Conservation (phyloP, 92 coral and sea anemone genomes). For the Hydrozoanthus gracilis region DNA sequence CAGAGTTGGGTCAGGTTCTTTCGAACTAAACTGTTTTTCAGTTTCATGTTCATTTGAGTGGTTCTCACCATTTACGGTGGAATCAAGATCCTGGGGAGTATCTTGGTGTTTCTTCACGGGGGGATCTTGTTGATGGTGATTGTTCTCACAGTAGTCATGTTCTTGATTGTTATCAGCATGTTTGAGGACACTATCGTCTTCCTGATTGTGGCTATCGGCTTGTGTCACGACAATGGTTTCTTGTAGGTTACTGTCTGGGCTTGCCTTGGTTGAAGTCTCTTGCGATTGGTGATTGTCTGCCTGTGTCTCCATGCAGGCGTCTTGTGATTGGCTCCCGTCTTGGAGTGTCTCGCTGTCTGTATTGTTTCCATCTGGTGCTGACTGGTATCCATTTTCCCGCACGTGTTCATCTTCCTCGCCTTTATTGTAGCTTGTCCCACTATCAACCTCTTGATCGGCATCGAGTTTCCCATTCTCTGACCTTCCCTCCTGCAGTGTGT, state of each 20-base stretch:
- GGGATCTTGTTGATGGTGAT: no score
- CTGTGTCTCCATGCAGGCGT: background rate
- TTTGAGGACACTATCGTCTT: no score
- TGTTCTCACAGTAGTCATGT: no score
- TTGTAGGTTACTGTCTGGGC: background rate
- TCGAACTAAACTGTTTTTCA: slow-evolving; percentile 1
- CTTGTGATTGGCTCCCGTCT: background rate
- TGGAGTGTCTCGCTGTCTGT: background rate
- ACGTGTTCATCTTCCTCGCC: background rate
- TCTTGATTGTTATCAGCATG: no score
- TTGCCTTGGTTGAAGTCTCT: background rate
- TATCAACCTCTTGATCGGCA: background rate
- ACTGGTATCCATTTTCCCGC: slow-evolving; percentile 6
- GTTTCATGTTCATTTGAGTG: slow-evolving; percentile 11
- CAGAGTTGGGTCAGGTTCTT: slow-evolving; percentile 23
- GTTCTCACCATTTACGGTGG: slow-evolving; percentile 11
- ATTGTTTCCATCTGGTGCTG: background rate
- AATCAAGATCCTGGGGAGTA: no score
- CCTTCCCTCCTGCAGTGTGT: background rate
- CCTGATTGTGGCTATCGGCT: no score
- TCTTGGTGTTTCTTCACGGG: no score
- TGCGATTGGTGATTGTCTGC: background rate
- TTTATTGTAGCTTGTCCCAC: background rate
- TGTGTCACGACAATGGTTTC: background rate
- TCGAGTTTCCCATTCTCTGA: background rate